Evolutionary conservation across 2,888 invertebrate species (phyloP), one percentile per base, ranked within the genome.

Genomic region (Stenchaetothrips biformis): DNA sequence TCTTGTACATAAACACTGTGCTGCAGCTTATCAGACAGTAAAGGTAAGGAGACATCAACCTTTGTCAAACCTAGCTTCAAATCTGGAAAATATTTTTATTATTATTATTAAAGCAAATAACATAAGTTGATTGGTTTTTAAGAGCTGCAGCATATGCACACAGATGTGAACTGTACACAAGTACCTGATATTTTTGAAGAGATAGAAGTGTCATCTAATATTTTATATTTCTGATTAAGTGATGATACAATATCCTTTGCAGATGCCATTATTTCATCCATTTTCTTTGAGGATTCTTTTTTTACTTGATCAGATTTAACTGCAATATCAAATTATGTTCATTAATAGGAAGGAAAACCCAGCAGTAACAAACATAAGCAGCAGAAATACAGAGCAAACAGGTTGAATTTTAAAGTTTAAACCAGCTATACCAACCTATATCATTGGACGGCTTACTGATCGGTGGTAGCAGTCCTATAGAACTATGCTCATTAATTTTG

Each of bases 211-310:
- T 8, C 25, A 7, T 74, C 67, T 25, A 74, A 74, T 7, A 74
- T 74, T 9, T 74, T 74, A 21, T 74, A 74, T 74, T 74, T 74
- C 25, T 25, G n/a, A 25, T 74, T 74, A 7, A 74, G 67, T 7
- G 67, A 74, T 25, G 67, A n/a, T 74, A 74, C 67, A 74, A 74
- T 74, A 74, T 74, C 67, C 25, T 74, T 74, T 11, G 25, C 25
- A 21, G 67, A 74, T 25, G 67, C 67, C 67, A 74, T 74, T 21
- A 74, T 74, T 74, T 74, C 67, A 25, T 74, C 25, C 67, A 74
- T 74, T 25, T 25, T 74, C 11, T 21, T 74, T 25, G 25, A 74
- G 25, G 67, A 74, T 7, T 25, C 25, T 6, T 25, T 8, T 8
- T 25, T n/a, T 21, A 8, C 11, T 9, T 7, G 21, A 2, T 74